phyloP scores from a whole-genome alignment of 2,113 vertebrate species.

The Neolamprologus hecqui region DNA sequence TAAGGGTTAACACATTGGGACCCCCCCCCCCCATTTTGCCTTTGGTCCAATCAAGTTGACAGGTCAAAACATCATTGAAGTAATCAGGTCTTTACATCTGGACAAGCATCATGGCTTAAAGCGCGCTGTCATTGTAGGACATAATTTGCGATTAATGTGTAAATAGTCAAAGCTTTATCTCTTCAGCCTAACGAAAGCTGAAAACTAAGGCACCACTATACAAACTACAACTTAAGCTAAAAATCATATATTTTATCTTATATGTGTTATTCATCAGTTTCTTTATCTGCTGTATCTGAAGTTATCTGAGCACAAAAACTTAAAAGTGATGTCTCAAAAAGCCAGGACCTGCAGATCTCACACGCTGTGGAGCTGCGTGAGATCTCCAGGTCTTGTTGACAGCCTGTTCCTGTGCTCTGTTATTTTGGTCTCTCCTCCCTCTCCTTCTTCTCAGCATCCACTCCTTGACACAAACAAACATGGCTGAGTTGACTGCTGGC shows the following conservation, averaged over 20 bases:
- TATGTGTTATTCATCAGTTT: not conserved
- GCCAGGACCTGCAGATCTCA: not conserved
- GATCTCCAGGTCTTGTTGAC: not conserved
- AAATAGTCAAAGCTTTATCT: not conserved
- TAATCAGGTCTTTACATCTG: not conserved
- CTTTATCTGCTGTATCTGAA: not conserved
- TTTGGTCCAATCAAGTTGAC: not conserved
- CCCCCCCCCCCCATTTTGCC: not conserved
- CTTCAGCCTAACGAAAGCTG: not conserved
- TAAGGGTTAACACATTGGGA: not conserved
- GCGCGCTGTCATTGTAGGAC: not conserved
- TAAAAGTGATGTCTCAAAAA: not conserved
- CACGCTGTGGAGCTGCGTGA: not conserved
- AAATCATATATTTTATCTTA: not conserved
- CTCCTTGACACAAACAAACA: constrained; percentile 41
- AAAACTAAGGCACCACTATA: not conserved
- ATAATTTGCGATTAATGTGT: not conserved
- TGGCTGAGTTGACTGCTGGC: constrained; percentile 22
- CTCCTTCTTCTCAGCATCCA: not conserved
- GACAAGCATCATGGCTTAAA: not conserved
- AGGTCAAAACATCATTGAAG: not conserved
- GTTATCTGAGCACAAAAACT: not conserved
- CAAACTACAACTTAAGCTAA: not conserved
- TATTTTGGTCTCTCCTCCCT: not conserved
- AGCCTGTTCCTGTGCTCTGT: not conserved